These are phyloP conservation scores for Acronicta aceris DNA, from an alignment of 2,888 invertebrate genomes.

Conservation along the genomic window DNA sequence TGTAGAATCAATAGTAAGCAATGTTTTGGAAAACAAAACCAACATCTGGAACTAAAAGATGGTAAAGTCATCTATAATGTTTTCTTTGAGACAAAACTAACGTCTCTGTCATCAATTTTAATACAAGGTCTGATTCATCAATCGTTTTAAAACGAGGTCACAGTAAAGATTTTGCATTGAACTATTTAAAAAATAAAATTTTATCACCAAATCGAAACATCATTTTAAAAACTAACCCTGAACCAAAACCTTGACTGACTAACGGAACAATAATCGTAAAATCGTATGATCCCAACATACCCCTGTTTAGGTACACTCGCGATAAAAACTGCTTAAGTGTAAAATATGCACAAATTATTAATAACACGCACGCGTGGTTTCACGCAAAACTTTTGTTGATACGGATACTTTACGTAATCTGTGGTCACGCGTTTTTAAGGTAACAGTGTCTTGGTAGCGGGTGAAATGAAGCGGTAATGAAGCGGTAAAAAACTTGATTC, in stretches of 20 bases:
- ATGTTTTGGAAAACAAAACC: too few relatives aligned
- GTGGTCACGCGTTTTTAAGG: conserved; percentile 54
- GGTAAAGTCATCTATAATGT: too few relatives aligned
- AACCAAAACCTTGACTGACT: conserved; percentile 56
- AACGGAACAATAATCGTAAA: conserved; percentile 50
- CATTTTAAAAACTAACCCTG: conserved; percentile 47
- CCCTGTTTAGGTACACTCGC: conserved; percentile 46
- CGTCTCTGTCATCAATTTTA: not conserved
- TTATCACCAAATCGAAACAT: conserved; percentile 25
- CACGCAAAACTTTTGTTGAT: conserved; percentile 64
- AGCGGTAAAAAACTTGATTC: conserved; percentile 11
- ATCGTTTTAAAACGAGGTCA: not conserved
- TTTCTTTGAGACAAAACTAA: too few relatives aligned
- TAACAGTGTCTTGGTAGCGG: conserved; percentile 29
- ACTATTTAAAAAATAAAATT: conserved; percentile 19
- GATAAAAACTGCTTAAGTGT: conserved; percentile 66
- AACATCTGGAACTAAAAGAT: too few relatives aligned
- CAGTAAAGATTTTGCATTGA: conserved; percentile 4
- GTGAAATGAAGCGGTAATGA: conserved; percentile 34
- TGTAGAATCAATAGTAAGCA: too few relatives aligned
- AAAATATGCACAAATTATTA: conserved; percentile 77
- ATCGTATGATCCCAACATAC: conserved; percentile 45
- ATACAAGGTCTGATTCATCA: not conserved
- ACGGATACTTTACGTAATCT: conserved; percentile 51
- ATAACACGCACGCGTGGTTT: conserved; percentile 66